Base-by-base conservation (phyloP, 1,140 invertebrate genomes). In the Hylaeus anthracinus region DNA sequence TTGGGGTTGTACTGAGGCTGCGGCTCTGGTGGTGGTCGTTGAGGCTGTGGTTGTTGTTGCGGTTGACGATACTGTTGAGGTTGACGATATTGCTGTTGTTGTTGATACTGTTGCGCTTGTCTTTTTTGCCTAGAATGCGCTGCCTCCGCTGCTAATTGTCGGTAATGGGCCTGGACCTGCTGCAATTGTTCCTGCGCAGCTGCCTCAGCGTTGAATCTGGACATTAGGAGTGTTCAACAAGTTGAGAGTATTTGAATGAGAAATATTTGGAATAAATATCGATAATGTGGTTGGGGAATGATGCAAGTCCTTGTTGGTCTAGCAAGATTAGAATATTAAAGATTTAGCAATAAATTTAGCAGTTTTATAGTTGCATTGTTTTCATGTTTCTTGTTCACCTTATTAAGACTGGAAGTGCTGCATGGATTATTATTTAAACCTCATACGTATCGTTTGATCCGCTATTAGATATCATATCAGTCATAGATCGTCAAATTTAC, bases 1-100 rank as follows among this genome's bases (percentile, higher is more conserved):
- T 92, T 93, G 3, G 87, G 86, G 1, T 92, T 93, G 48, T 94
- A 94, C 3, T 91, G 90, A 3, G 91, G 91, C n/a, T 76, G 48
- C 0, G 85, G 66, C 78, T 93, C 92, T 1, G 81, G 37, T 1
- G 89, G 86, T 41, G 90, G 88, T 39, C 69, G 84, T 6, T 83
- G 84, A 4, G 64, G 88, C n/a, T 82, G 80, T 41, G 64, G 73
- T 3, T 82, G 80, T 41, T 60, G 73, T 3, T 79, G 79, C 26
- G 14, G 69, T 6, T 81, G 75, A 10, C 70, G 72, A 60, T 84
- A 72, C 0, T 26, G 26, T 26, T 79, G 79, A 14, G 14, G 69
- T 6, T 81, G 75, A 10, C 70, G 72, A 60, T 84, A 72, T 0
- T 26, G 26, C 26, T 26, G 26, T 26, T 26, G 26, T 26, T 26